A percentile compares a stretch with the other conserved stretches of the same genome.
Conservation (phyloP, 2,797 vertebrate genomes). For the Sebastes taczanowskii region DNA sequence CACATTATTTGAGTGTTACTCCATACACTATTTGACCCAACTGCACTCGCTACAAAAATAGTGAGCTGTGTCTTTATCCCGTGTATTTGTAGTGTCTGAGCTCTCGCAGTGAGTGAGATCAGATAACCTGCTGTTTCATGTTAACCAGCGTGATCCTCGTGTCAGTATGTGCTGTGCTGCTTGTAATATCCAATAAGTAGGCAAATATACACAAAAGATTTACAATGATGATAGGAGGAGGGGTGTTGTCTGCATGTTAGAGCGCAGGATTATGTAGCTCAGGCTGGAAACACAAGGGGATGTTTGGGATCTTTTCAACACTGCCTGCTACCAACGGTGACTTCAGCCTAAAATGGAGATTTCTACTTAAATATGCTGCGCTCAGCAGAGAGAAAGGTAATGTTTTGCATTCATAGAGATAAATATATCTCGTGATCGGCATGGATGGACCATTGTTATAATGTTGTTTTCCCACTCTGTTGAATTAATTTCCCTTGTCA, state of each 20-base stretch:
- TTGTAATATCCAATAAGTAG: constrained; percentile 57
- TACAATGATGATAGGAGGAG: constrained; percentile 12
- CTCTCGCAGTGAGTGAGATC: constrained; percentile 41
- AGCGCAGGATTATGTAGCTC: constrained; percentile 10
- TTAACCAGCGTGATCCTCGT: constrained; percentile 55
- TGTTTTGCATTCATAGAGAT: constrained; percentile 13
- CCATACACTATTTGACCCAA: neutral
- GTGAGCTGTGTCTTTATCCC: neutral
- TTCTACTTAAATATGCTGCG: neutral
- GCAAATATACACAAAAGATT: constrained; percentile 61
- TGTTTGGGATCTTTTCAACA: neutral
- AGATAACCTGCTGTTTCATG: constrained; percentile 51
- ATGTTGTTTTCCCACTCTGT: constrained; percentile 17
- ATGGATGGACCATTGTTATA: neutral
- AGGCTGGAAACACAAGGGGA: neutral
- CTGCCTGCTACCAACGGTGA: neutral
- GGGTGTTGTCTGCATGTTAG: constrained; percentile 5
- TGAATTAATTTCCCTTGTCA: constrained; percentile 53
- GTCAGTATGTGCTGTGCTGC: constrained; percentile 33
- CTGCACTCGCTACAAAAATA: neutral
- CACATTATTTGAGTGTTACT: neutral
- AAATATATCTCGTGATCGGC: constrained; percentile 12
- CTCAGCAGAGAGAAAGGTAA: constrained; percentile 1
- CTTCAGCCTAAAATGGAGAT: constrained; percentile 1
- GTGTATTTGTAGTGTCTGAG: constrained; percentile 43